Conservation (phyloP, 2,797 vertebrate genomes). For the Hydrolagus colliei region DNA sequence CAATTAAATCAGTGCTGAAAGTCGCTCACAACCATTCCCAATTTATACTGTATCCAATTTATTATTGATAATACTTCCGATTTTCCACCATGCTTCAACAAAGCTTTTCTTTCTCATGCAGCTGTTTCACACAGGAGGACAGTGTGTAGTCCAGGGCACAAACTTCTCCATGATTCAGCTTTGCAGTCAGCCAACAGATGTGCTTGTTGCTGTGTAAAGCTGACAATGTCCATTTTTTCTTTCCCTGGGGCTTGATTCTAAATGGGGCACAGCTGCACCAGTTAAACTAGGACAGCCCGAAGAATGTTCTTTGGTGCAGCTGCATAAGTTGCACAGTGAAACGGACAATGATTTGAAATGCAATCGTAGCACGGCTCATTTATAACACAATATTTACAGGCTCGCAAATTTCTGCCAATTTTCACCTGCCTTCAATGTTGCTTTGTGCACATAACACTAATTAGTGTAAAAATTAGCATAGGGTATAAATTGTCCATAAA, state of each 20-base stretch:
- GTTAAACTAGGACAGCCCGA: conserved; percentile 1
- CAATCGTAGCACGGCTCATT: background rate
- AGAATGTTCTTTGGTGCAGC: background rate
- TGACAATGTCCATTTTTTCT: background rate
- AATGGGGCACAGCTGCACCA: conserved; percentile 16
- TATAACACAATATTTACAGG: background rate
- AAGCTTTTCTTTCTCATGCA: background rate
- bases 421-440: background rate
- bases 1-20: background rate
- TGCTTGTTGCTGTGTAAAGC: background rate
- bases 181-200: conserved; percentile 16
- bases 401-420: background rate
- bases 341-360: background rate
- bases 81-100: background rate
- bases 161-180: background rate
- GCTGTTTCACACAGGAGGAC: background rate
- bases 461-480: background rate
- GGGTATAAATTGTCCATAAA: too few species aligned
- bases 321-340: background rate
- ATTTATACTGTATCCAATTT: background rate
- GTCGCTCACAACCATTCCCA: background rate
- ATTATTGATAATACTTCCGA: background rate
- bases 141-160: background rate
- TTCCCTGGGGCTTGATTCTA: conserved; percentile 1
- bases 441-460: background rate